Base-by-base conservation (phyloP, 2,113 vertebrate species). In the Chrysochloris asiatica region DNA sequence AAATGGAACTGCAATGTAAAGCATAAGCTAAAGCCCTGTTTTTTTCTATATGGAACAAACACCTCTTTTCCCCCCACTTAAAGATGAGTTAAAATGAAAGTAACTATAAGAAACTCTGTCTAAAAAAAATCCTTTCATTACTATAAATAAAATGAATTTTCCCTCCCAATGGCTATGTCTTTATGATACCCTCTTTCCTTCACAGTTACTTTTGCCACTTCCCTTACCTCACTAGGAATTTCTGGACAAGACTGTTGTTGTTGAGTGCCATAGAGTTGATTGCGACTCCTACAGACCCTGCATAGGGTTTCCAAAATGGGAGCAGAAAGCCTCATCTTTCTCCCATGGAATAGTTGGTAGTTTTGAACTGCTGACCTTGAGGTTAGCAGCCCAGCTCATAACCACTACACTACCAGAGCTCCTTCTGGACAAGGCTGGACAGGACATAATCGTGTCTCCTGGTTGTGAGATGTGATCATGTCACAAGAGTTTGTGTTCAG, bases 401-500 rank as follows among this genome's bases (percentile, higher is more conserved):
- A n/a, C n/a, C n/a, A n/a, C n/a, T n/a, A n/a, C n/a, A n/a, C n/a
- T n/a, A n/a, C n/a, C n/a, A n/a, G n/a, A n/a, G n/a, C n/a, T n/a
- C n/a, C n/a, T n/a, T n/a, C n/a, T n/a, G n/a, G 75, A 54, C 67
- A 33, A 61, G 45, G 33, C 12, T 63, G 14, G 45, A 45, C 12
- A n/a, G 30, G 19, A 76, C 45, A 43, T 36, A 4, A 0, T 33
- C 61, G 4, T 4, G 8, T 82, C 33, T 41, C 36, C 26, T 22
- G 4, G 41, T 75, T n/a, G 26, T 3, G 9, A 59, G 52, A 65
- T 12, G 22, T 8, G 33, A 61, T n/a, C 14, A 0, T 48, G 6
- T 33, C 28, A 30, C 50, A 22, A 47, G 3, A 56, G 22, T 30
- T 56, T 14, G 4, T 21, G 72, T 95, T 96, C 96, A 96, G 96